These are phyloP conservation scores for Sterrhoptilus dennistouni DNA, from an alignment of 2,113 vertebrate genomes.

Conservation along the genomic window DNA sequence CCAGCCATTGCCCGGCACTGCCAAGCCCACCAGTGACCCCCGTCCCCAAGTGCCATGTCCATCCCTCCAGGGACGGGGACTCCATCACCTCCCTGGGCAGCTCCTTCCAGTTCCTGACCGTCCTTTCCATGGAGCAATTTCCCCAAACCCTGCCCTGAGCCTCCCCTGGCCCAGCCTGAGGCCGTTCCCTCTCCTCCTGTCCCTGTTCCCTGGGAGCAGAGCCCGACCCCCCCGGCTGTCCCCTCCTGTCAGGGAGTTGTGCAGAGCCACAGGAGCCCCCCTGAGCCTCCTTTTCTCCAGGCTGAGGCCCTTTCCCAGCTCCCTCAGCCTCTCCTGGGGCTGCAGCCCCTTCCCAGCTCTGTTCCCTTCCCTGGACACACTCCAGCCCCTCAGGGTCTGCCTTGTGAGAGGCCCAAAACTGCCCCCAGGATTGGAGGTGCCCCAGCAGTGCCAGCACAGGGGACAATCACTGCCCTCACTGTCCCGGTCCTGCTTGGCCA, in stretches of 20 bases:
- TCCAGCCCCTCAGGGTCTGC: not conserved
- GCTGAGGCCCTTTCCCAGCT: not conserved
- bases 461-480: not conserved
- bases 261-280: not conserved
- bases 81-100: not conserved
- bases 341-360: not conserved
- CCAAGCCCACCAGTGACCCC: not conserved
- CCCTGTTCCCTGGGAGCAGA: not conserved
- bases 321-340: not conserved
- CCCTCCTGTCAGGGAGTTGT: not conserved
- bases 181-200: not conserved
- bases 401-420: not conserved
- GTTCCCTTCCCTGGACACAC: rapidly evolving
- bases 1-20: not conserved
- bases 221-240: not conserved
- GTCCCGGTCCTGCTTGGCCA: not conserved
- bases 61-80: not conserved
- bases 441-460: not conserved
- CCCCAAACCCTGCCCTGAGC: rapidly evolving
- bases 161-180: not conserved
- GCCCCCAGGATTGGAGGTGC: not conserved
- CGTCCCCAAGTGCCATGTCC: not conserved
- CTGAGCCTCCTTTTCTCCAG: not conserved
- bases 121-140: not conserved
- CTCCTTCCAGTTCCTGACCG: rapidly evolving